Conservation (phyloP, 2,888 invertebrate species). For the Acrobeloides nanus region DNA sequence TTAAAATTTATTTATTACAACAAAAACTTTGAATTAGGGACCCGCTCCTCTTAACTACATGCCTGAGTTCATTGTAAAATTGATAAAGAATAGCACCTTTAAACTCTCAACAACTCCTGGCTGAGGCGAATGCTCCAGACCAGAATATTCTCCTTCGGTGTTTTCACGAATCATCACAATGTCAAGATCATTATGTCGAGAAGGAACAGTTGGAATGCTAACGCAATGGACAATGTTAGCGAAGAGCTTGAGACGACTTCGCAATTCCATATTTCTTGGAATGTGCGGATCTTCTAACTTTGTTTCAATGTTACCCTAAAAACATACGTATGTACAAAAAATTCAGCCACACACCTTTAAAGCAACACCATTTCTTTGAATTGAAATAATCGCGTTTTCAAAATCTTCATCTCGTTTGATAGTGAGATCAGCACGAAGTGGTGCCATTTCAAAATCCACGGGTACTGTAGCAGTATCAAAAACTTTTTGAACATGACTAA, state of each 20-base stretch:
- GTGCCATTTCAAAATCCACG: slow-evolving; percentile 85
- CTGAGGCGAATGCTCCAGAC: slow-evolving; percentile 90
- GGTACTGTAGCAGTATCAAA: slow-evolving; percentile 64
- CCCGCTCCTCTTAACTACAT: neutral
- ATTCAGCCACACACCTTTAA: slow-evolving; percentile 61
- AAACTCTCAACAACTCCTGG: slow-evolving; percentile 87
- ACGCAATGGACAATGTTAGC: slow-evolving; percentile 81
- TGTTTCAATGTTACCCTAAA: slow-evolving; percentile 83
- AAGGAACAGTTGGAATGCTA: slow-evolving; percentile 76
- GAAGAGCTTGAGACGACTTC: slow-evolving; percentile 78
- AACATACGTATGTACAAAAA: no score
- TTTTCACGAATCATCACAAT: slow-evolving; percentile 82
- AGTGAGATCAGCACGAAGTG: slow-evolving; percentile 63
- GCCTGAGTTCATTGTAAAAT: neutral
- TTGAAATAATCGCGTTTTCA: slow-evolving; percentile 84
- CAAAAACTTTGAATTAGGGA: neutral
- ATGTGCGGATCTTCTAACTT: slow-evolving; percentile 75
- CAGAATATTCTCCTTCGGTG: slow-evolving; percentile 95
- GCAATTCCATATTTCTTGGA: slow-evolving; percentile 83
- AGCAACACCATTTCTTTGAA: slow-evolving; percentile 88
- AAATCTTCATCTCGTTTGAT: slow-evolving; percentile 76
- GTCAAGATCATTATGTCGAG: slow-evolving; percentile 70
- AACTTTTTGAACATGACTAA: slow-evolving; percentile 82
- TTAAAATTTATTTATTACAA: no score
- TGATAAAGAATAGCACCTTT: slow-evolving; percentile 61